Evolutionary conservation across 2,888 invertebrate species (phyloP).

Genomic region (Anarsia innoxiella): DNA sequence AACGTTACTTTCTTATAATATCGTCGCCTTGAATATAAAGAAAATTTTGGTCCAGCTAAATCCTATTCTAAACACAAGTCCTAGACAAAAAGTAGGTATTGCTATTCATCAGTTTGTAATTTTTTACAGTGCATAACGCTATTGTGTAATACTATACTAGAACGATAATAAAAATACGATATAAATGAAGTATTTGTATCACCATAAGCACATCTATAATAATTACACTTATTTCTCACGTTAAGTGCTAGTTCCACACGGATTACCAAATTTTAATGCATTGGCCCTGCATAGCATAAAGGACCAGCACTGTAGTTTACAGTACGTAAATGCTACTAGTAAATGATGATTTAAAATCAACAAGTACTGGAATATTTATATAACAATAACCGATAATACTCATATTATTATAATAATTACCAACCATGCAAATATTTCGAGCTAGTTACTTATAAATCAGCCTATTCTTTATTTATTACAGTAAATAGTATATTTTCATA

Average conservation of each 20-base stretch:
- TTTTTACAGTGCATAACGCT: neutral
- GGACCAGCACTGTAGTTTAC: too few relatives aligned
- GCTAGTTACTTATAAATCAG: slow-evolving; percentile 9
- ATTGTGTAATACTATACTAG: neutral
- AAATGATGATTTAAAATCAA: slow-evolving; percentile 13
- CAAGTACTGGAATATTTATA: slow-evolving; percentile 13
- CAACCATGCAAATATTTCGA: slow-evolving; percentile 9
- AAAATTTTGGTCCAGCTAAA: slow-evolving; percentile 75
- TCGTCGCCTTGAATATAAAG: slow-evolving; percentile 57
- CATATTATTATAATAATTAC: slow-evolving; percentile 1
- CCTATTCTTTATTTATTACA: too few relatives aligned
- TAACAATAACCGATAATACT: slow-evolving; percentile 6
- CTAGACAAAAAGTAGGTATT: slow-evolving; percentile 54
- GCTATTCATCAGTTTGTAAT: slow-evolving; percentile 41
- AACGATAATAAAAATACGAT: slow-evolving; percentile 10
- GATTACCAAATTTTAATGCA: slow-evolving; percentile 3
- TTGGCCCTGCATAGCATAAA: slow-evolving; percentile 13
- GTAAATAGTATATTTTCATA: slow-evolving; percentile 18
- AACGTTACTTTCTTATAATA: slow-evolving; percentile 45
- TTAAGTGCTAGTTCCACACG: slow-evolving; percentile 1
- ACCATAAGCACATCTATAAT: slow-evolving; percentile 11
- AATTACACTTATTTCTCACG: slow-evolving; percentile 12
- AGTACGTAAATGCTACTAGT: slow-evolving; percentile 10
- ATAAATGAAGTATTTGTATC: slow-evolving; percentile 10
- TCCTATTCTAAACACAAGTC: slow-evolving; percentile 67